phyloP scores from a whole-genome alignment of 2,797 vertebrate species.

The Acipenser oxyrinchus region DNA sequence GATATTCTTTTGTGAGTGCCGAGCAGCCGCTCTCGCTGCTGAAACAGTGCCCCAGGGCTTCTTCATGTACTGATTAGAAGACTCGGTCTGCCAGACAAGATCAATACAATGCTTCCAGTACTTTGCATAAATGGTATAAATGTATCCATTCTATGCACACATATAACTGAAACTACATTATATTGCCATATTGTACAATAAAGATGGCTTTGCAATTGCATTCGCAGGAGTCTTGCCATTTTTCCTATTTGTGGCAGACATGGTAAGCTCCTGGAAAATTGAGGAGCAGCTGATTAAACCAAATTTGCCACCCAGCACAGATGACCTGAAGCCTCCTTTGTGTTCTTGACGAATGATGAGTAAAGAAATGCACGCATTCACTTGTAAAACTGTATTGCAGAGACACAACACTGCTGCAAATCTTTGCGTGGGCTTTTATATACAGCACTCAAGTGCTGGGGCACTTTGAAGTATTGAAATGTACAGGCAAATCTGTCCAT shows the following conservation, averaged over 20 bases:
- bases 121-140: slow-evolving; percentile 24
- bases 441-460: too few relatives aligned
- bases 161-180: neutral
- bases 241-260: neutral
- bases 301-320: slow-evolving; percentile 12
- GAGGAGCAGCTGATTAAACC: slow-evolving; percentile 16
- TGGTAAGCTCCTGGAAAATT: slow-evolving; percentile 8
- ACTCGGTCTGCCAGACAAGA: slow-evolving; percentile 30
- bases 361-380: neutral
- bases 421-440: too few relatives aligned
- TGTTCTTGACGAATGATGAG: slow-evolving; percentile 11
- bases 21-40: neutral
- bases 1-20: neutral
- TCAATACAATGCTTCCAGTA: slow-evolving; percentile 29
- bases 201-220: neutral
- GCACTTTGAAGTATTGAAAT: too few relatives aligned
- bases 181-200: too few relatives aligned
- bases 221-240: too few relatives aligned
- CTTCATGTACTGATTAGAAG: slow-evolving; percentile 28
- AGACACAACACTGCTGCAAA: neutral
- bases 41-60: slow-evolving; percentile 13
- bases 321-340: slow-evolving; percentile 13
- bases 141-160: slow-evolving; percentile 9
- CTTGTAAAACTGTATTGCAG: neutral
- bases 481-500: too few relatives aligned